Evolutionary conservation across 2,797 vertebrate species (phyloP).

Genomic region (Acipenser oxyrinchus): DNA sequence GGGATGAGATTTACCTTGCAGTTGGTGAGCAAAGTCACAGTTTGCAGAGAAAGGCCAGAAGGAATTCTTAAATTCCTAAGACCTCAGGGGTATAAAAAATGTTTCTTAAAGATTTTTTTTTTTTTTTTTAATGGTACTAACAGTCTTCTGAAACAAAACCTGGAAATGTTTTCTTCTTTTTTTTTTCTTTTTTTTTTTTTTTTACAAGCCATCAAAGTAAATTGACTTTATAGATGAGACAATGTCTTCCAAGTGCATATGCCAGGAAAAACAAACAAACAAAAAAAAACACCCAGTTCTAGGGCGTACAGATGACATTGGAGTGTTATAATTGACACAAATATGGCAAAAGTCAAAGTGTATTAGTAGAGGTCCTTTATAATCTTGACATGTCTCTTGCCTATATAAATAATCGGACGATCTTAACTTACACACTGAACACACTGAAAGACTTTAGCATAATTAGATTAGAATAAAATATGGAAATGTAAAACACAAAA

Average conservation of each 20-base stretch:
- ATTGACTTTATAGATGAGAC: too few relatives aligned
- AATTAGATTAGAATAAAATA: slow-evolving; percentile 32
- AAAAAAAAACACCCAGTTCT: neutral
- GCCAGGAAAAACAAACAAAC: neutral
- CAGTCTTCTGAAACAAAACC: too few relatives aligned
- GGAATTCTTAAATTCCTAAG: slow-evolving; percentile 27
- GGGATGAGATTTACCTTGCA: slow-evolving; percentile 25
- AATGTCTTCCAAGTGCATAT: slow-evolving; percentile 4
- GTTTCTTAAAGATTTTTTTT: slow-evolving; percentile 15
- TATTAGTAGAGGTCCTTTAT: slow-evolving; percentile 4
- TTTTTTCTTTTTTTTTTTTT: too few relatives aligned
- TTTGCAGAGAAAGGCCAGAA: slow-evolving; percentile 40
- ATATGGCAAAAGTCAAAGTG: slow-evolving; percentile 5
- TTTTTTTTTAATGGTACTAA: too few relatives aligned
- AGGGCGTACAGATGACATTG: slow-evolving; percentile 1
- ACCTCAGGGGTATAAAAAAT: too few relatives aligned
- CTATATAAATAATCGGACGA: neutral
- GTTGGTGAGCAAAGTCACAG: slow-evolving; percentile 38
- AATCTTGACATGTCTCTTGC: slow-evolving; percentile 2
- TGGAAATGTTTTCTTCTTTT: too few relatives aligned
- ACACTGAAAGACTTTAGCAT: neutral
- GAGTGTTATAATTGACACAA: slow-evolving; percentile 12
- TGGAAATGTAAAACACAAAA: slow-evolving; percentile 11
- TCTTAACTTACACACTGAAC: neutral
- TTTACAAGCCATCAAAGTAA: too few relatives aligned